Evolutionary conservation across 2,113 vertebrate species (phyloP).

Genomic region (Hydrochoerus hydrochaeris): DNA sequence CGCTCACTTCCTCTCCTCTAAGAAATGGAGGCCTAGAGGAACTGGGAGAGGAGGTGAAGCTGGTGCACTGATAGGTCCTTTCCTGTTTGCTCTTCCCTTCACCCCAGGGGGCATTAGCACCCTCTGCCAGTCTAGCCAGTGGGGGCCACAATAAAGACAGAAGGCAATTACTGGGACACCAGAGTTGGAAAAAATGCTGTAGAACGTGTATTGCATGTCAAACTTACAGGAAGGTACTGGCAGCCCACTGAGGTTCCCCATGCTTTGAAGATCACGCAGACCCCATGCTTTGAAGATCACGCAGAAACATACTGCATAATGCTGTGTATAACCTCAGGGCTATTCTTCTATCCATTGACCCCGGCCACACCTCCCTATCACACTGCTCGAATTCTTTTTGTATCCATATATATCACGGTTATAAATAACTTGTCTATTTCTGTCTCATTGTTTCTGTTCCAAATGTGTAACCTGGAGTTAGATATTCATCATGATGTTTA

Average conservation of each 20-base stretch:
- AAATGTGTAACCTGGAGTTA: not conserved
- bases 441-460: conserved; percentile 3
- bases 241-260: not conserved
- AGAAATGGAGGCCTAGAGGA: not conserved
- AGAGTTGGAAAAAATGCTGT: not conserved
- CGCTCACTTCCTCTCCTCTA: not conserved
- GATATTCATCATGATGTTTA: conserved; percentile 12
- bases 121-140: not conserved
- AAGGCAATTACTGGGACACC: not conserved
- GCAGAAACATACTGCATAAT: not conserved
- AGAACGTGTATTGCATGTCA: not conserved
- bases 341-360: not conserved
- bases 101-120: not conserved
- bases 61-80: not conserved
- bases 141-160: not conserved
- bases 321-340: not conserved
- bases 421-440: conserved; percentile 14
- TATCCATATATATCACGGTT: not conserved
- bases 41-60: not conserved
- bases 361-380: not conserved
- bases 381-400: not conserved
- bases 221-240: not conserved
- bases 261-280: not conserved
- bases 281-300: not conserved
- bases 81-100: not conserved